Conservation (phyloP, 2,113 vertebrate genomes). For the Thunnus thynnus region DNA sequence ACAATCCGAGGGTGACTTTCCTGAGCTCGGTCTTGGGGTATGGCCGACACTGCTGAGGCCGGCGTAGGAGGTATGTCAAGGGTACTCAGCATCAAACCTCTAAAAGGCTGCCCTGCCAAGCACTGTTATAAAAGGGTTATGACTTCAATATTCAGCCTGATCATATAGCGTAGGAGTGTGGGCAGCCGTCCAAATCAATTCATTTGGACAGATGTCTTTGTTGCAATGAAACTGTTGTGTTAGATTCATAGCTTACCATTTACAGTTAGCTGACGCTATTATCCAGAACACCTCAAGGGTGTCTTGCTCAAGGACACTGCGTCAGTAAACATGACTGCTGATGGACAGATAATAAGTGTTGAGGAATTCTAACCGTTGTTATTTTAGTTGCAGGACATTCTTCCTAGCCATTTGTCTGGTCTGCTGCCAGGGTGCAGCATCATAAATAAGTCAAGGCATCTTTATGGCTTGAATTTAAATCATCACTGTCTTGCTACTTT, state of each 20-base stretch:
- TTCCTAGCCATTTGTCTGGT: not conserved
- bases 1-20: slow-evolving; percentile 56
- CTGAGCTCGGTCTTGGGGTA: slow-evolving; percentile 32
- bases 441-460: slow-evolving; percentile 16
- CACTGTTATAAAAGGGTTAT: slow-evolving; percentile 65
- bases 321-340: slow-evolving; percentile 39
- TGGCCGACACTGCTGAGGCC: slow-evolving; percentile 25
- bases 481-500: not conserved
- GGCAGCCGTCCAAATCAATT: slow-evolving; percentile 72
- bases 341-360: slow-evolving; percentile 33
- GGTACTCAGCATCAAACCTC: slow-evolving; percentile 70
- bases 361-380: slow-evolving; percentile 21
- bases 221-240: slow-evolving; percentile 58
- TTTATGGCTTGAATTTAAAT: slow-evolving; percentile 51
- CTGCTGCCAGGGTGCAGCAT: slow-evolving; percentile 20
- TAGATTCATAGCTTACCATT: slow-evolving; percentile 63
- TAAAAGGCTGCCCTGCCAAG: slow-evolving; percentile 65
- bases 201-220: slow-evolving; percentile 71
- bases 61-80: slow-evolving; percentile 66
- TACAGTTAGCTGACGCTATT: slow-evolving; percentile 38
- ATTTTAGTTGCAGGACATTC: slow-evolving; percentile 14
- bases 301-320: slow-evolving; percentile 56
- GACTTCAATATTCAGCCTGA: slow-evolving; percentile 72
- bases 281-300: slow-evolving; percentile 29
- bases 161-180: slow-evolving; percentile 52